Conservation (phyloP, 1,140 invertebrate genomes). For the Prorops nasuta region DNA sequence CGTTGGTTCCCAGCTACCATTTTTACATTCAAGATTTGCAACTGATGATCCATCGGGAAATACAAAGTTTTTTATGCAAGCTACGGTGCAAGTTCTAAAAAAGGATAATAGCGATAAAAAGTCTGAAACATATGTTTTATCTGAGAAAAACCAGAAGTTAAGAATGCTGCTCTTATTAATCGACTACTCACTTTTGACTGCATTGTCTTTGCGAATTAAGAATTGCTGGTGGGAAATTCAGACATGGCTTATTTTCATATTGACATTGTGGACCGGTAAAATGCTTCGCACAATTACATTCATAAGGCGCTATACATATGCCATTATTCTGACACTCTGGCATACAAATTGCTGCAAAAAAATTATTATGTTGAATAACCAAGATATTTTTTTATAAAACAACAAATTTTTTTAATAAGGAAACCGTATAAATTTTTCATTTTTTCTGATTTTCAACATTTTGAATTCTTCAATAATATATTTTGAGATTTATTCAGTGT, state of each 20-base stretch:
- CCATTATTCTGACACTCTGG: constrained; percentile 77
- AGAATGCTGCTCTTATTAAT: background rate
- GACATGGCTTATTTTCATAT: constrained; percentile 68
- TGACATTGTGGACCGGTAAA: constrained; percentile 76
- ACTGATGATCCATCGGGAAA: constrained; percentile 67
- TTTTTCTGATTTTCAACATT: too few relatives aligned
- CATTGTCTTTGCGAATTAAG: constrained; percentile 66
- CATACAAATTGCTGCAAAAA: constrained; percentile 66
- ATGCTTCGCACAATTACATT: constrained; percentile 70
- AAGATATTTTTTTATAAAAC: constrained; percentile 10
- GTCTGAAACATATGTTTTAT: background rate
- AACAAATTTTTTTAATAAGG: background rate
- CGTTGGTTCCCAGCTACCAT: constrained; percentile 65
- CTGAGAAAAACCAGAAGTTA: background rate
- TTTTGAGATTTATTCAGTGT: too few relatives aligned
- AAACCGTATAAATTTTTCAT: too few relatives aligned
- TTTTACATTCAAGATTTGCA: constrained; percentile 62
- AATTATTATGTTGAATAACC: constrained; percentile 7
- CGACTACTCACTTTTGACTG: constrained; percentile 61
- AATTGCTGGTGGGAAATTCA: constrained; percentile 64
- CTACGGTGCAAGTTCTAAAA: constrained; percentile 56
- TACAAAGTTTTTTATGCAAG: constrained; percentile 62
- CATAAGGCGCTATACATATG: constrained; percentile 69
- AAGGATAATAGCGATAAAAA: background rate
- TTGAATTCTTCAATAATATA: background rate